These are phyloP conservation scores for Molossus alvarezi DNA, from an alignment of 2,797 vertebrate species.

Conservation along the genomic window DNA sequence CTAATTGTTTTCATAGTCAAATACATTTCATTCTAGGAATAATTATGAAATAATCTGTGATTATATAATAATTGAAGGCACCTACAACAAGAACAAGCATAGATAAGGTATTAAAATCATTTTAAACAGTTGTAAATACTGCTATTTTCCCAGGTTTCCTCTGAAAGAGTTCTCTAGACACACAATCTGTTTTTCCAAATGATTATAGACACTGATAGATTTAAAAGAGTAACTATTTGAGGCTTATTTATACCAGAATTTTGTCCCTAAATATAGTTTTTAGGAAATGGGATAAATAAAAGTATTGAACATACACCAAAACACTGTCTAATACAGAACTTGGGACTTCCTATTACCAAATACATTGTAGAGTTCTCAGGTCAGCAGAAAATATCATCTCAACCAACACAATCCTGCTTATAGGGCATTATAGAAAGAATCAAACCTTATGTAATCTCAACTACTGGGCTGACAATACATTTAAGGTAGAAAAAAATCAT, in stretches of 20 bases:
- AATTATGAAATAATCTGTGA: neutral
- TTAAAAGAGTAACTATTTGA: neutral
- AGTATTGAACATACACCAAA: neutral
- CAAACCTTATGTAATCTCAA: neutral
- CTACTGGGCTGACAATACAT: neutral
- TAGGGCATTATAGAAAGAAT: neutral
- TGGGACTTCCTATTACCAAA: neutral
- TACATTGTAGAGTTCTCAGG: neutral
- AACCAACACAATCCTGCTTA: neutral
- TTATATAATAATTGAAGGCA: slow-evolving; percentile 1
- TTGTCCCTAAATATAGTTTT: neutral
- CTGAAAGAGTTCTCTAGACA: neutral
- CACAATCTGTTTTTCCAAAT: neutral
- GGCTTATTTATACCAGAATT: neutral
- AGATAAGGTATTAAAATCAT: neutral
- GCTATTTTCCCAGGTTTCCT: neutral
- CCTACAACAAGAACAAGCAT: neutral
- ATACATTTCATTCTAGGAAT: neutral
- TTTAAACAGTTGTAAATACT: neutral
- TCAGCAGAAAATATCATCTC: neutral
- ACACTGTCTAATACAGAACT: neutral
- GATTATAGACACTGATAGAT: neutral
- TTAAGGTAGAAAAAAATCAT: neutral
- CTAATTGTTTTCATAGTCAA: neutral
- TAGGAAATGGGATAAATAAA: neutral